A percentile compares a stretch with the other conserved stretches of the same genome.
These are phyloP conservation scores for Oscheius myriophilus DNA, from an alignment of 2,888 invertebrate genomes.

Conservation along the genomic window DNA sequence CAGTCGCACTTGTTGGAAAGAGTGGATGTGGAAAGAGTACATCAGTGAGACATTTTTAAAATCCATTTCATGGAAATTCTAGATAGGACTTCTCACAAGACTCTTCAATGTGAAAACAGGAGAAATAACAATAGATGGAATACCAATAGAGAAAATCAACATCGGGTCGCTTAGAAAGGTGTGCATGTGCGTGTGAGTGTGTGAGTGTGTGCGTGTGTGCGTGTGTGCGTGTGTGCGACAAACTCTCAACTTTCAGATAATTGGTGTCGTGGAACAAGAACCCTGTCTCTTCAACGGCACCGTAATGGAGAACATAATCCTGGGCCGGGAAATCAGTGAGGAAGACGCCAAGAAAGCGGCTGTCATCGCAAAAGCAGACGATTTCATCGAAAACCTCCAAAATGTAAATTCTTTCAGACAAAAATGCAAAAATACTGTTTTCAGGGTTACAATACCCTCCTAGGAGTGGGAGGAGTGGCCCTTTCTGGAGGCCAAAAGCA, in stretches of 20 bases:
- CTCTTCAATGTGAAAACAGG: slow-evolving; percentile 43
- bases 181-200: background rate
- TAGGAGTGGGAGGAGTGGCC: slow-evolving; percentile 71
- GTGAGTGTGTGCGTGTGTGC: background rate
- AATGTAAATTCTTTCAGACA: slow-evolving; percentile 22
- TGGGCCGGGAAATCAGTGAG: slow-evolving; percentile 39
- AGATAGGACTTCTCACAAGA: slow-evolving; percentile 48
- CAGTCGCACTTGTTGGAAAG: slow-evolving; percentile 55
- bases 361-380: slow-evolving; percentile 55
- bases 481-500: slow-evolving; percentile 72
- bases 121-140: slow-evolving; percentile 46
- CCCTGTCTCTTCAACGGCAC: slow-evolving; percentile 57
- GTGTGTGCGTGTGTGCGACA: no score
- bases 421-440: slow-evolving; percentile 11
- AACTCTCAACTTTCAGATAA: slow-evolving; percentile 27
- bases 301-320: slow-evolving; percentile 49
- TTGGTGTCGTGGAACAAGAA: slow-evolving; percentile 59
- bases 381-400: slow-evolving; percentile 56
- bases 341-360: slow-evolving; percentile 34
- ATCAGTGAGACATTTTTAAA: slow-evolving; percentile 32
- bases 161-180: slow-evolving; percentile 37
- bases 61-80: background rate
- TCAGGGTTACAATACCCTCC: slow-evolving; percentile 59
- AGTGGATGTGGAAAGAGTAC: slow-evolving; percentile 62
- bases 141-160: slow-evolving; percentile 41